Evolutionary conservation across 1,140 invertebrate species (phyloP), one percentile per base, ranked within the genome.

Genomic region (Drosophila ficusphila): DNA sequence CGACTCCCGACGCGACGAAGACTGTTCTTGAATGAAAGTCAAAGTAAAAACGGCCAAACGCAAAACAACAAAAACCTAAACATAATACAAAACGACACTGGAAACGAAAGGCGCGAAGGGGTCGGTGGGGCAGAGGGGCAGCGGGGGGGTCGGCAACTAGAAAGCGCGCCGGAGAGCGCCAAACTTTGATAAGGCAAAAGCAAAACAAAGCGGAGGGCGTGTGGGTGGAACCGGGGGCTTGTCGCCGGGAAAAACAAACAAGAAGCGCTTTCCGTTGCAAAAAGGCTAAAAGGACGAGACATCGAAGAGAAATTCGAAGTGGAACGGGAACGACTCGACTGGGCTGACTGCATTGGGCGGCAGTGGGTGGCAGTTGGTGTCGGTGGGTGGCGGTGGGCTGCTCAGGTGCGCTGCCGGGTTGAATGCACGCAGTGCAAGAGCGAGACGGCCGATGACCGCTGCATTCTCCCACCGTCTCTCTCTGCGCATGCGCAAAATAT

Each of bases 1-100:
- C 34, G 60, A 76, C 41, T 49, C 31, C 34, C 71, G 73, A 68
- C 57, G 78, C 38, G 58, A 49, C 69, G 46, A 70, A 79, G 79
- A 79, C 51, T 86, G 67, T 71, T 89, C 83, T 90, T 90, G 73
- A 90, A 90, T 90, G 89, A 90, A 90, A 90, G 89, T 90, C 89
- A 90, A 90, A 90, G 89, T 90, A 90, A 90, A 90, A 90, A 60
- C 79, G 73, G 64, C 68, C 76, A 76, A 82, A 89, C 79, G 69
- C 73, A 81, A 76, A 82, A 90, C 90, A 89, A 86, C 89, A 90
- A 85, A 86, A 81, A 86, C 72, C 89, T 83, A 90, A 90, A 90
- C 79, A 85, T 89, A 90, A 81, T 81, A 79, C 75, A 88, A 76
- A 90, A 76, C 76, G 65, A 42, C 34, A 57, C 52, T 36, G 14